Percentiles rank a stretch among this genome's conserved stretches.
phyloP scores from a whole-genome alignment of 1,140 invertebrate genomes.

The Macrostomum lignano region DNA sequence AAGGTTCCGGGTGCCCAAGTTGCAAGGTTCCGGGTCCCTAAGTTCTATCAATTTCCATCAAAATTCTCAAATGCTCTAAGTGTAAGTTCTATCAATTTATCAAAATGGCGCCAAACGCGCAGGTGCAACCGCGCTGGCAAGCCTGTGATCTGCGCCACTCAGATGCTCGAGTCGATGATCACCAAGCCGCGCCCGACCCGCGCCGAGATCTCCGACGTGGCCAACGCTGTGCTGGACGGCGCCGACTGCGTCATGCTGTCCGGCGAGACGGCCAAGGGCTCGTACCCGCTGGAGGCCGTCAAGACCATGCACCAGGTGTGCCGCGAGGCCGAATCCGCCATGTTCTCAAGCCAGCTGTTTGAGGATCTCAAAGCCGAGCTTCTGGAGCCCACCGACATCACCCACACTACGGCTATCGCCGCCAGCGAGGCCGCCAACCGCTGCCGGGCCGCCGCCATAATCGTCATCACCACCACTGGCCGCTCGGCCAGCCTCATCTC shows the following conservation, averaged over 20 bases:
- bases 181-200: constrained; percentile 78
- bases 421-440: constrained; percentile 76
- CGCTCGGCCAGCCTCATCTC: constrained; percentile 51
- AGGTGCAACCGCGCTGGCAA: constrained; percentile 45
- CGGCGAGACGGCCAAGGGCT: constrained; percentile 89
- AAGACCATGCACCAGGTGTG: constrained; percentile 71
- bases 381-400: constrained; percentile 47
- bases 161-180: constrained; percentile 90
- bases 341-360: constrained; percentile 76
- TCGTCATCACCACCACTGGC: constrained; percentile 74
- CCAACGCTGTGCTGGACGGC: constrained; percentile 87
- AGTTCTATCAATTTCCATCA: too few relatives aligned
- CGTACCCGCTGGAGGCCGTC: constrained; percentile 50
- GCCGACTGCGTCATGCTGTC: constrained; percentile 36
- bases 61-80: too few relatives aligned
- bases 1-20: too few relatives aligned
- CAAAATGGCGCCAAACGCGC: too few relatives aligned
- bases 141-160: constrained; percentile 83
- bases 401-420: constrained; percentile 74
- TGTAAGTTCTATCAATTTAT: too few relatives aligned
- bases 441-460: constrained; percentile 61
- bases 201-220: constrained; percentile 81
- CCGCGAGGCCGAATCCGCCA: constrained; percentile 80
- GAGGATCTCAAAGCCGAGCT: constrained; percentile 47
- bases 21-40: too few relatives aligned